Evolutionary conservation across 2,888 invertebrate species (phyloP).

Genomic region (Sclerodermus sp.): DNA sequence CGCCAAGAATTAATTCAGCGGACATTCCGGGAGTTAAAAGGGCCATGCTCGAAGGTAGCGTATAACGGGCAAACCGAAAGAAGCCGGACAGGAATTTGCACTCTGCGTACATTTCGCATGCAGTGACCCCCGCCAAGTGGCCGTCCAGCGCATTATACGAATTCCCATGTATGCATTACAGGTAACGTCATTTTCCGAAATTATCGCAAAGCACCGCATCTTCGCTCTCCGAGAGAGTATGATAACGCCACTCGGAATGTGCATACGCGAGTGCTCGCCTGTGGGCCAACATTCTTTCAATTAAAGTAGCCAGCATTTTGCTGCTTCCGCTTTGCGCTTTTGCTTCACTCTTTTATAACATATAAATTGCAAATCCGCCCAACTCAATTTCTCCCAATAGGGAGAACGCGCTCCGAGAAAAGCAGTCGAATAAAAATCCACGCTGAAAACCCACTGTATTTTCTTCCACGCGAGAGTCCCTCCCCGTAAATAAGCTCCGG

Average conservation of each 20-base stretch:
- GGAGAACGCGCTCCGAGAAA: no score
- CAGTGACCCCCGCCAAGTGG: slow-evolving; percentile 6
- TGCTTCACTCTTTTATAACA: no score
- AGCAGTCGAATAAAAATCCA: no score
- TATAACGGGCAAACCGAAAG: slow-evolving; percentile 10
- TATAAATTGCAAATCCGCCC: no score
- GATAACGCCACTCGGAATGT: background rate
- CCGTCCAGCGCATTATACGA: slow-evolving; percentile 18
- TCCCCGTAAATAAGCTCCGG: no score
- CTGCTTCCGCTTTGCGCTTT: no score
- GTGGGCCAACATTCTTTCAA: no score
- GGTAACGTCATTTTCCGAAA: slow-evolving; percentile 39
- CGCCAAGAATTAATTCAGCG: background rate
- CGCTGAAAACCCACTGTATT: no score
- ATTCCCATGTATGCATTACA: slow-evolving; percentile 26
- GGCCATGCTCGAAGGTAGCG: background rate
- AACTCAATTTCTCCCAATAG: no score
- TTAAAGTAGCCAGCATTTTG: no score
- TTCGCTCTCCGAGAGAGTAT: slow-evolving; percentile 2
- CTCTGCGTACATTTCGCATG: slow-evolving; percentile 13
- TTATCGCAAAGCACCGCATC: slow-evolving; percentile 30
- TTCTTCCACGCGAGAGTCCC: no score
- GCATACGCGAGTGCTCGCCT: no score
- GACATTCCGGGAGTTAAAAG: background rate
- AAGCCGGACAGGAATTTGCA: slow-evolving; percentile 26